Evolutionary conservation across 2,888 invertebrate species (phyloP).

Genomic region (Monoplex corrugatus): DNA sequence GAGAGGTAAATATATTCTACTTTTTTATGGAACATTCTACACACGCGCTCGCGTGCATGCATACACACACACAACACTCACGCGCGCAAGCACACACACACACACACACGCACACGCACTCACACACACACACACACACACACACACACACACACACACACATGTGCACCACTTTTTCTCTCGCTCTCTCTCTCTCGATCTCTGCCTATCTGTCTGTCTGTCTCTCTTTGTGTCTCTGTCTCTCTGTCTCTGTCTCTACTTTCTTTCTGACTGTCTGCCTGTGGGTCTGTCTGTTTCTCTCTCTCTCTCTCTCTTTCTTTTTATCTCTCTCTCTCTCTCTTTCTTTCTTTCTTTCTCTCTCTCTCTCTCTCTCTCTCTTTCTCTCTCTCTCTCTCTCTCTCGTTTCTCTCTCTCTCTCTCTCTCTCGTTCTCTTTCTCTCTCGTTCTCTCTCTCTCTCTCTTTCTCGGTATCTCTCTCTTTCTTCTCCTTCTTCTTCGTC

Average conservation of each 20-base stretch:
- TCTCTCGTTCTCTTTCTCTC: too few species aligned
- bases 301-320: not conserved
- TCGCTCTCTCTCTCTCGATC: not conserved
- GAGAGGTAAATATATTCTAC: not conserved
- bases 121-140: too few species aligned
- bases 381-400: not conserved
- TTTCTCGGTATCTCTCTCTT: too few species aligned
- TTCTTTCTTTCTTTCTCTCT: not conserved
- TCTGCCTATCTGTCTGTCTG: not conserved
- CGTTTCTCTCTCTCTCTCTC: not conserved
- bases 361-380: not conserved
- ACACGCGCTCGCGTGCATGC: too few species aligned
- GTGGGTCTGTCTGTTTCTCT: not conserved
- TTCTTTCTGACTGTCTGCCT: not conserved
- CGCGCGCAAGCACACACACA: too few species aligned
- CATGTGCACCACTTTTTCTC: too few species aligned
- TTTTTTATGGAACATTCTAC: too few species aligned
- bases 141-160: too few species aligned
- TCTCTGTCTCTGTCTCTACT: not conserved
- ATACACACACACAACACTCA: too few species aligned
- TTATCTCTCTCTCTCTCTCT: not conserved
- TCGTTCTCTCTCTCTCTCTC: too few species aligned
- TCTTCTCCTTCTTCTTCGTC: too few species aligned
- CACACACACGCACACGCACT: too few species aligned
- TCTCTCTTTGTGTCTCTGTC: not conserved